Evolutionary conservation across 2,113 vertebrate species (phyloP).

Genomic region (Chaetodon auriga): DNA sequence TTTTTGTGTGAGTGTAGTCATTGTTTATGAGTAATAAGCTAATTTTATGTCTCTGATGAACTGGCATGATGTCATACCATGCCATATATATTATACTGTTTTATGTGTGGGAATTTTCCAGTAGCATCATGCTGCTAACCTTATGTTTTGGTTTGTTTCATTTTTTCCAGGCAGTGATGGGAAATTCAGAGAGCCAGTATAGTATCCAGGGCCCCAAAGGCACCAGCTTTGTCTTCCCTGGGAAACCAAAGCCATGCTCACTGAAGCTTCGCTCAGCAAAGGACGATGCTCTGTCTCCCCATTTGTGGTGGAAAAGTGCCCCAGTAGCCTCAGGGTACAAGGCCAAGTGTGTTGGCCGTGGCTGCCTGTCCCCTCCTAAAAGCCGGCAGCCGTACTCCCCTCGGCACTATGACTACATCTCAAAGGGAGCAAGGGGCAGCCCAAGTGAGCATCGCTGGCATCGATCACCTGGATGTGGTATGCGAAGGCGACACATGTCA

Average conservation of each 20-base stretch:
- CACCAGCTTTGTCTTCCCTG: conserved; percentile 80
- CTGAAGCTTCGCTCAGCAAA: conserved; percentile 89
- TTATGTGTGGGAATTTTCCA: conserved; percentile 35
- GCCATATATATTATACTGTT: conserved; percentile 3
- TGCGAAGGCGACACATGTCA: conserved; percentile 77
- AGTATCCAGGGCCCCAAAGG: conserved; percentile 91
- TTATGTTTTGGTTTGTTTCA: conserved; percentile 17
- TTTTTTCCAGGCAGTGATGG: conserved; percentile 88
- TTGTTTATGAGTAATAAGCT: conserved; percentile 51
- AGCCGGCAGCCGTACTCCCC: conserved; percentile 88
- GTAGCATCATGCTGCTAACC: neutral
- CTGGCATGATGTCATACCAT: conserved; percentile 31
- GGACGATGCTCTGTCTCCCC: conserved; percentile 86
- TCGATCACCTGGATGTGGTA: conserved; percentile 72
- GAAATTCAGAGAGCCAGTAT: conserved; percentile 98
- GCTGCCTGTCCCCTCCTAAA: conserved; percentile 92
- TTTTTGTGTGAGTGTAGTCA: conserved; percentile 22
- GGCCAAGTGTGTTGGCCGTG: conserved; percentile 87
- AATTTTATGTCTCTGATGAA: conserved; percentile 35
- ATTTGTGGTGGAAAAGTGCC: conserved; percentile 86
- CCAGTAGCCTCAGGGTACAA: conserved; percentile 85
- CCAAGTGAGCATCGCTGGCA: conserved; percentile 80
- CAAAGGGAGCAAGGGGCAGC: conserved; percentile 82
- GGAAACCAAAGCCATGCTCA: conserved; percentile 91
- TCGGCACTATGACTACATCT: conserved; percentile 85